These are phyloP conservation scores for Oceanites oceanicus DNA, from an alignment of 2,113 vertebrate species.

Conservation along the genomic window DNA sequence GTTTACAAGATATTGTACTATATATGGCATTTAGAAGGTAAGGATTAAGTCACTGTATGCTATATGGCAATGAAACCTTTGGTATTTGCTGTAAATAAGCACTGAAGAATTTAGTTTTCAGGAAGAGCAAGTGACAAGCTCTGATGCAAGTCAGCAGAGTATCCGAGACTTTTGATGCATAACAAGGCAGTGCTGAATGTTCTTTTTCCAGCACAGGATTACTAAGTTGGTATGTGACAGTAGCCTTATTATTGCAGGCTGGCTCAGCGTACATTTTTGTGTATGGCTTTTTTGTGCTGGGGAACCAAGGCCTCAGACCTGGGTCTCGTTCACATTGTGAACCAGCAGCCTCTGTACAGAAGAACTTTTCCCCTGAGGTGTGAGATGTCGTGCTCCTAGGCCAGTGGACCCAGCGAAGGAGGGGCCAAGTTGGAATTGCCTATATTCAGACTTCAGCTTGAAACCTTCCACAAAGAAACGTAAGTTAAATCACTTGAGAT, in stretches of 20 bases:
- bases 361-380: background rate
- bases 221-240: background rate
- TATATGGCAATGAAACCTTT: background rate
- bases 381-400: background rate
- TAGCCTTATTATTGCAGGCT: background rate
- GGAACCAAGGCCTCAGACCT: background rate
- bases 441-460: background rate
- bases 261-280: background rate
- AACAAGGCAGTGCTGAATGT: background rate
- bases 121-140: background rate
- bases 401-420: accelerated
- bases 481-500: background rate
- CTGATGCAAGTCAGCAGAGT: background rate
- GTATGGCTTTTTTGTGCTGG: background rate
- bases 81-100: background rate
- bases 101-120: background rate
- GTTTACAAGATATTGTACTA: background rate
- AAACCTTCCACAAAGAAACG: background rate
- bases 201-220: background rate
- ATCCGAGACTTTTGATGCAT: background rate
- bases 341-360: background rate
- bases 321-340: accelerated
- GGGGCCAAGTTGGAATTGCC: background rate
- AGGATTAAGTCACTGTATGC: background rate
- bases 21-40: background rate